Evolutionary conservation across 2,888 invertebrate species (phyloP).

Genomic region (Artemia sp.): DNA sequence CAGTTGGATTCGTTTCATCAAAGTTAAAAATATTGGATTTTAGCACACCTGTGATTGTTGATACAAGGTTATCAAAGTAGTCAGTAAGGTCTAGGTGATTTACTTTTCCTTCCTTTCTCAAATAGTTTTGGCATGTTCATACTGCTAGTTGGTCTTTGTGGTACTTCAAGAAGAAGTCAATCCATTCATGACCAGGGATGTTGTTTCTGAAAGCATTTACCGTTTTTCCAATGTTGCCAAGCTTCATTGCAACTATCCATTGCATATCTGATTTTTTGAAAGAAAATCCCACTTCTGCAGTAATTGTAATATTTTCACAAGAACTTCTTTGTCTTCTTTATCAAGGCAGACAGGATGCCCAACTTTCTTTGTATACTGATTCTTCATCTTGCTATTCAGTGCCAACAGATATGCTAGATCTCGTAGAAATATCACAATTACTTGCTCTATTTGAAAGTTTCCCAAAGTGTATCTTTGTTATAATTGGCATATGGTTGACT

Average conservation of each 20-base stretch:
- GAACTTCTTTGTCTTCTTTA: conserved; percentile 26
- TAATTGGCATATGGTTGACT: not conserved
- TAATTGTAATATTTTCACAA: conserved; percentile 25
- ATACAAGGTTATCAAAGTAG: conserved; percentile 26
- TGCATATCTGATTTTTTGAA: conserved; percentile 25
- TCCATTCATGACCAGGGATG: conserved; percentile 27
- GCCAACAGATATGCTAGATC: conserved; percentile 4
- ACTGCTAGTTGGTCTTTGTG: conserved; percentile 22
- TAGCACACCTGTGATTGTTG: conserved; percentile 23
- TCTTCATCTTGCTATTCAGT: conserved; percentile 12
- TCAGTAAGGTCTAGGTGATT: conserved; percentile 23
- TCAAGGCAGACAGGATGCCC: conserved; percentile 22
- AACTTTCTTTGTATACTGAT: conserved; percentile 8
- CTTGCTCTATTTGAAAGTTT: conserved; percentile 13
- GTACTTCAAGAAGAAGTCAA: not conserved
- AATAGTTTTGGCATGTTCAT: conserved; percentile 26
- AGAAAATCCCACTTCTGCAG: conserved; percentile 27
- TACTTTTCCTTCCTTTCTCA: conserved; percentile 25
- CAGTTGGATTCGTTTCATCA: no score
- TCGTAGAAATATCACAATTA: not conserved
- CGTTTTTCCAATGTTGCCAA: conserved; percentile 23
- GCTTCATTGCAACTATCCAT: conserved; percentile 25
- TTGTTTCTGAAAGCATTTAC: conserved; percentile 26
- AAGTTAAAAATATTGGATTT: conserved; percentile 23
- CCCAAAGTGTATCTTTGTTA: not conserved